phyloP scores from a whole-genome alignment of 2,888 invertebrate genomes.

The Eurytoma californica region DNA sequence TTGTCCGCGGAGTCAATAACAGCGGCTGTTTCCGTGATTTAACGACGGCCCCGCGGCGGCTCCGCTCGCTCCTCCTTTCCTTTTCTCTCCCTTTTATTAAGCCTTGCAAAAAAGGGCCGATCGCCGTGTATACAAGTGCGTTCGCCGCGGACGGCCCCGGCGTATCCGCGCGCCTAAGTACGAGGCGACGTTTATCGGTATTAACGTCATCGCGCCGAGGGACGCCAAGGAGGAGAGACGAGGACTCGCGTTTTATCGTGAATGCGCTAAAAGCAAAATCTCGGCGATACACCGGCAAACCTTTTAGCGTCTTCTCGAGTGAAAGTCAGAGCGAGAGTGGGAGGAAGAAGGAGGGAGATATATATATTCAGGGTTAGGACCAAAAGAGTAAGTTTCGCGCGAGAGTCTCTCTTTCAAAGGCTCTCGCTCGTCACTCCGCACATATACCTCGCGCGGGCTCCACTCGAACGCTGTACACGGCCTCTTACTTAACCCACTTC shows the following conservation, averaged over 20 bases:
- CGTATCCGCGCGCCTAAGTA: constrained; percentile 26
- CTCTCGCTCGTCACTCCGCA: background rate
- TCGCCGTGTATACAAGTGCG: constrained; percentile 40
- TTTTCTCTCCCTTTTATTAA: background rate
- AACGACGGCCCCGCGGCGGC: constrained; percentile 67
- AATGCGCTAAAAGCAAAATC: constrained; percentile 75
- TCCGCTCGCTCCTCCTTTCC: constrained; percentile 28
- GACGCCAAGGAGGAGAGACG: constrained; percentile 22
- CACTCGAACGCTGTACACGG: constrained; percentile 18
- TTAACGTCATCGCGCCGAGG: constrained; percentile 61
- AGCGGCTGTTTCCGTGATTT: constrained; percentile 74
- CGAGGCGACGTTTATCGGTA: constrained; percentile 68
- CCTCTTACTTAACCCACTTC: constrained; percentile 48
- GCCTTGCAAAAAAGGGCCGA: background rate
- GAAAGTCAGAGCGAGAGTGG: constrained; percentile 64
- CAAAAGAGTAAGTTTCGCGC: constrained; percentile 50
- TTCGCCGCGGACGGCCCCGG: constrained; percentile 53
- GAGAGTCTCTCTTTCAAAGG: constrained; percentile 2
- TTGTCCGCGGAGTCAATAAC: constrained; percentile 74
- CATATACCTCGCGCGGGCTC: background rate
- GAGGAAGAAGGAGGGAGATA: background rate
- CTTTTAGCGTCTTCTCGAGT: constrained; percentile 73
- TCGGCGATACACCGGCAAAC: constrained; percentile 72
- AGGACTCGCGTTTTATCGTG: constrained; percentile 69
- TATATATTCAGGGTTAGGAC: constrained; percentile 57